Conservation (phyloP, 1,140 invertebrate genomes). For the Chironomus striatipennis region DNA sequence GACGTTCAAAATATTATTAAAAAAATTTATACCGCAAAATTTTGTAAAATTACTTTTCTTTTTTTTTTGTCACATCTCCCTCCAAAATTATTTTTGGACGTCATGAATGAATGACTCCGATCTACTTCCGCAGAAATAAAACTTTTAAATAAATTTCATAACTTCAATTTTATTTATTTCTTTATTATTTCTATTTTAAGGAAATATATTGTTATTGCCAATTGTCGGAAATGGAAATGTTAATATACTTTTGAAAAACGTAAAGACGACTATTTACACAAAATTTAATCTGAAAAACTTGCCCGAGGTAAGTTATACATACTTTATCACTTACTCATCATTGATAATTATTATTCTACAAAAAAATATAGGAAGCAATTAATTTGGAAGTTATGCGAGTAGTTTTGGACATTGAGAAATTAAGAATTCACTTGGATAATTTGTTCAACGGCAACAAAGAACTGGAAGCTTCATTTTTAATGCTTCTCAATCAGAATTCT, state of each 20-base stretch:
- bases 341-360: neutral
- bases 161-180: neutral
- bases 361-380: constrained; percentile 38
- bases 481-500: constrained; percentile 72
- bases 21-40: too few relatives aligned
- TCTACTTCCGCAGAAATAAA: too few relatives aligned
- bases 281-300: constrained; percentile 41
- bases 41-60: too few relatives aligned
- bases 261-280: constrained; percentile 44
- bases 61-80: too few relatives aligned
- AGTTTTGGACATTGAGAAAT: constrained; percentile 44
- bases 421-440: constrained; percentile 47
- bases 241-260: constrained; percentile 42
- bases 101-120: too few relatives aligned
- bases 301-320: constrained; percentile 31
- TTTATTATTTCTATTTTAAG: neutral
- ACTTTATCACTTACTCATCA: neutral
- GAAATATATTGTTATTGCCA: constrained; percentile 47
- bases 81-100: too few relatives aligned
- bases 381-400: constrained; percentile 46
- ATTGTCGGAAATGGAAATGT: constrained; percentile 46
- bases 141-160: neutral
- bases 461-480: constrained; percentile 39
- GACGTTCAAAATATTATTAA: too few relatives aligned
- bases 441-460: constrained; percentile 48